Percentiles rank a stretch among this genome's conserved stretches.
phyloP scores from a whole-genome alignment of 2,797 vertebrate species.

The Eupleurogrammus muticus region DNA sequence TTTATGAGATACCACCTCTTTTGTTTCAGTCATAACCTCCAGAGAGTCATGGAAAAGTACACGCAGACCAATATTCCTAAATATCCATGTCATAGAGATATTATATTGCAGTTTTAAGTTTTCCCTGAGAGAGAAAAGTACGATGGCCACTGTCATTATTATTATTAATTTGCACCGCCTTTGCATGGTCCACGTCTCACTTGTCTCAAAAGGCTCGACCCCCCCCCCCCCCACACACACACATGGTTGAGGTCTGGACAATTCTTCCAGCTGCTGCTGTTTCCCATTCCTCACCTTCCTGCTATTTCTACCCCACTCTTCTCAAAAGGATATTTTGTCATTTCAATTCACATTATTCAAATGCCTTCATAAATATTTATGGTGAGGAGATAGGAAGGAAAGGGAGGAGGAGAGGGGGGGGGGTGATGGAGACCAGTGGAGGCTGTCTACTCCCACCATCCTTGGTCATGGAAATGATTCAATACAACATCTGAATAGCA shows the following conservation, averaged over 20 bases:
- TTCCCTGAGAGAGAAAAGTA: not conserved
- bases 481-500: conserved; percentile 68
- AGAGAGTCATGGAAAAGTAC: conserved; percentile 15
- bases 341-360: conserved; percentile 79
- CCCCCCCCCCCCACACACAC: too few relatives aligned
- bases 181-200: not conserved
- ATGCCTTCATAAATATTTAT: conserved; percentile 79
- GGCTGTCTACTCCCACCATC: conserved; percentile 64
- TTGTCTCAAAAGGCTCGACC: conserved; percentile 31
- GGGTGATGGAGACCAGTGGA: conserved; percentile 56
- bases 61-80: not conserved
- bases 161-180: conserved; percentile 24
- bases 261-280: conserved; percentile 36
- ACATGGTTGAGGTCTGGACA: conserved; percentile 35
- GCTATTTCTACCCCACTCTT: conserved; percentile 57
- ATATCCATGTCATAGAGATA: not conserved
- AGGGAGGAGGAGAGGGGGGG: too few relatives aligned
- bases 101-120: not conserved
- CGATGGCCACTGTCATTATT: conserved; percentile 23
- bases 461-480: conserved; percentile 70
- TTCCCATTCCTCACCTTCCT: conserved; percentile 53
- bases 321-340: conserved; percentile 74
- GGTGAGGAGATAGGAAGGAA: conserved; percentile 45
- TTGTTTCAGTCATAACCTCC: conserved; percentile 15
- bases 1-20: conserved; percentile 9